phyloP scores from a whole-genome alignment of 2,888 invertebrate genomes.

The Mythimna pallens region DNA sequence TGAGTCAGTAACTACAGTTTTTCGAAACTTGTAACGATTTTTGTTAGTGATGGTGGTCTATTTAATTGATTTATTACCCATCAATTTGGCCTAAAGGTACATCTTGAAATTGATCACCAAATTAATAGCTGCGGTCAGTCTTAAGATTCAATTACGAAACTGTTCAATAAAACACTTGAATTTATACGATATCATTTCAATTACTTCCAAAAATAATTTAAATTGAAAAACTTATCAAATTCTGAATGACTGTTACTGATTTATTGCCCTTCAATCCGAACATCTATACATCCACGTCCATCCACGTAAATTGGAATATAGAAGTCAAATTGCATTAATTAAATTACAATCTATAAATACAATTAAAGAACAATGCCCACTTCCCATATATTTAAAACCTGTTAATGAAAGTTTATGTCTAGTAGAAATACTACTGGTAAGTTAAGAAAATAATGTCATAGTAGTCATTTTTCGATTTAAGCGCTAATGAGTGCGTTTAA shows the following conservation, averaged over 20 bases:
- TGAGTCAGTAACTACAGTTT: neutral
- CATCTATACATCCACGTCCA: neutral
- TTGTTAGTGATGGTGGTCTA: constrained; percentile 45
- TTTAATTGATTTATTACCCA: constrained; percentile 47
- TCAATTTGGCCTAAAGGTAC: constrained; percentile 40
- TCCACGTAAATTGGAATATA: neutral
- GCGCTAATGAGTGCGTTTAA: too few relatives aligned
- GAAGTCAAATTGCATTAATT: constrained; percentile 7
- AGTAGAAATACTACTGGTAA: too few relatives aligned
- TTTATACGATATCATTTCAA: constrained; percentile 9
- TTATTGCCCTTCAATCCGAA: constrained; percentile 12
- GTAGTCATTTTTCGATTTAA: too few relatives aligned
- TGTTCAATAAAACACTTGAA: constrained; percentile 33
- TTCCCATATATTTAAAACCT: too few relatives aligned
- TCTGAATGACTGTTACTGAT: neutral
- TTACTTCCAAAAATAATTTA: constrained; percentile 16
- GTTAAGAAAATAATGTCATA: too few relatives aligned
- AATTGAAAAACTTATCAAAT: constrained; percentile 8
- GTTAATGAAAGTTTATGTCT: too few relatives aligned
- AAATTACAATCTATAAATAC: neutral
- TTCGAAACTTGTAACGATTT: constrained; percentile 15
- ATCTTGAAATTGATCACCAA: constrained; percentile 36
- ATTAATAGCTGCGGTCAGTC: constrained; percentile 43
- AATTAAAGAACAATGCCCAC: too few relatives aligned
- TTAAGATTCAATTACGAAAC: constrained; percentile 42